Percentiles rank a stretch among this genome's conserved stretches.
phyloP scores from a whole-genome alignment of 2,888 invertebrate genomes.

The Gerris lacustris region DNA sequence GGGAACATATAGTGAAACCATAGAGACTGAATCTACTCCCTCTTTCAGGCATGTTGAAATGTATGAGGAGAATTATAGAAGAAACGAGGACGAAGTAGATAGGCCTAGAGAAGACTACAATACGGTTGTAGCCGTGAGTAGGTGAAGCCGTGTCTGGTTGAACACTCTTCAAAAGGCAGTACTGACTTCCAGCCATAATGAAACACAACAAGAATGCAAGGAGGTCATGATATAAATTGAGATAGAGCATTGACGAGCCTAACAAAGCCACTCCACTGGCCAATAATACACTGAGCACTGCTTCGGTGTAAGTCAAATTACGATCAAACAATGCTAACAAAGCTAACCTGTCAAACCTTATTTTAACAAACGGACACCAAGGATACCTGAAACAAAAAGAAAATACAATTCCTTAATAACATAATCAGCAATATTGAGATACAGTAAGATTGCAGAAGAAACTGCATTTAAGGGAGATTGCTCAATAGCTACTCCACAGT shows the following conservation, averaged over 20 bases:
- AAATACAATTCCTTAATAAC: not conserved
- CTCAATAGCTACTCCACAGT: too few species aligned
- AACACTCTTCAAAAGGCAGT: conserved; percentile 90
- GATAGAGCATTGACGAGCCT: conserved; percentile 68
- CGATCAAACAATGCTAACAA: conserved; percentile 85
- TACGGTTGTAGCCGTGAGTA: conserved; percentile 91
- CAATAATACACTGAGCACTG: conserved; percentile 65
- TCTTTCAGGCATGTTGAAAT: conserved; percentile 24
- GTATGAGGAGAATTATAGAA: conserved; percentile 26
- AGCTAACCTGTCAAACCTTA: conserved; percentile 84
- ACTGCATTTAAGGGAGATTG: too few species aligned
- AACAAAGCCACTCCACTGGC: conserved; percentile 75
- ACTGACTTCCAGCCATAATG: conserved; percentile 96
- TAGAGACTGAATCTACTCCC: conserved; percentile 38
- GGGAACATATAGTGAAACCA: conserved; percentile 33
- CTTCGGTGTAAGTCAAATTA: conserved; percentile 71
- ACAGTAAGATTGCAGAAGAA: too few species aligned
- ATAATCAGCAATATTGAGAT: too few species aligned
- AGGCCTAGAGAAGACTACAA: conserved; percentile 59
- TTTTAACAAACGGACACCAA: conserved; percentile 49
- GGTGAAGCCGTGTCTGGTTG: conserved; percentile 98
- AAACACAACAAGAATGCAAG: conserved; percentile 91
- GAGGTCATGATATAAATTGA: conserved; percentile 80
- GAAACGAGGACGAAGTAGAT: conserved; percentile 32
- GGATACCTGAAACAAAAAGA: conserved; percentile 18